These are phyloP conservation scores for Branchinecta lynchi DNA, from an alignment of 1,140 invertebrate species.

Conservation along the genomic window DNA sequence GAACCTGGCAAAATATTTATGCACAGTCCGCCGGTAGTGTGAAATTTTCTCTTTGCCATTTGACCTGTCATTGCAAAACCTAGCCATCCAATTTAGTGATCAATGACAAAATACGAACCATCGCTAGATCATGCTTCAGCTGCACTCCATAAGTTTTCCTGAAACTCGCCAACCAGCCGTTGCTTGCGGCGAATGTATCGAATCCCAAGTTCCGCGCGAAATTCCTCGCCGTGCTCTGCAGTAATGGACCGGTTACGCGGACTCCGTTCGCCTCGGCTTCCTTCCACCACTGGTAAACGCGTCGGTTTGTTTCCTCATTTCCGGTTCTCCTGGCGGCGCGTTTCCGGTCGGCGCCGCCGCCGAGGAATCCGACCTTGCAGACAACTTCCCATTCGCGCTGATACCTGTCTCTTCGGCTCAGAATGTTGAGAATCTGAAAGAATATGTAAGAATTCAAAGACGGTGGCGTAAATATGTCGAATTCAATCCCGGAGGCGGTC, in stretches of 20 bases:
- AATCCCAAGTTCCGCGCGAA: conserved; percentile 20
- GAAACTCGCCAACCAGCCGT: conserved; percentile 24
- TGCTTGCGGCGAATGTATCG: conserved; percentile 23
- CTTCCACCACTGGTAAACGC: conserved; percentile 19
- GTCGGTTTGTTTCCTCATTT: conserved; percentile 21
- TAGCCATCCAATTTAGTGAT: too few species aligned
- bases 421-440: conserved; percentile 19
- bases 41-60: too few species aligned
- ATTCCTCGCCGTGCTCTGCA: conserved; percentile 22
- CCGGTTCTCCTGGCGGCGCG: conserved; percentile 18
- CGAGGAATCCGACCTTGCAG: conserved; percentile 2
- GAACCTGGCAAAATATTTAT: too few species aligned
- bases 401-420: conserved; percentile 18
- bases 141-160: conserved; percentile 17
- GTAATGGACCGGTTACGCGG: conserved; percentile 22
- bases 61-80: too few species aligned
- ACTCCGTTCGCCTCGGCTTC: conserved; percentile 13
- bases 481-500: too few species aligned
- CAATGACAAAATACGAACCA: not conserved
- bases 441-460: too few species aligned
- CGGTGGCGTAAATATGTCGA: too few species aligned
- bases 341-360: conserved; percentile 16
- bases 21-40: too few species aligned
- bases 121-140: not conserved
- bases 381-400: conserved; percentile 18